Evolutionary conservation across 2,797 vertebrate species (phyloP).

Genomic region (Hybognathus amarus): DNA sequence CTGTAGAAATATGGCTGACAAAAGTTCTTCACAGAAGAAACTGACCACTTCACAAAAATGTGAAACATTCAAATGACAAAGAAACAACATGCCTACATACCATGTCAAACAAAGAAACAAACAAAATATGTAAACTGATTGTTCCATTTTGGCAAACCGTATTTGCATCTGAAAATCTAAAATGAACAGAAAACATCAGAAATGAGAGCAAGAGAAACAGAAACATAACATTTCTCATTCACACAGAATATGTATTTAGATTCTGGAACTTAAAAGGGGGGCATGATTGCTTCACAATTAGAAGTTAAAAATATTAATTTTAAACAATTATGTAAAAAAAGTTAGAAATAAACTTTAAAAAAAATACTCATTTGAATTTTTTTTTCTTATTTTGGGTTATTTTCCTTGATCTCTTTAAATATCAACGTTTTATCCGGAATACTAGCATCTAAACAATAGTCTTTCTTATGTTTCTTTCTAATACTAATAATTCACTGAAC

Average conservation of each 20-base stretch:
- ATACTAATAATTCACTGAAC: neutral
- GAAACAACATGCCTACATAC: slow-evolving; percentile 41
- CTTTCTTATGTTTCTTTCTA: neutral
- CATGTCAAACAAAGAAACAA: slow-evolving; percentile 38
- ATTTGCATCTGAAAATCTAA: neutral
- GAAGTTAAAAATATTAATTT: neutral
- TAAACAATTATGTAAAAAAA: neutral
- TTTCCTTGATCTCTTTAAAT: neutral
- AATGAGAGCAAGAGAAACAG: neutral
- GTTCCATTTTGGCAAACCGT: slow-evolving; percentile 42
- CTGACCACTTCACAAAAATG: slow-evolving; percentile 81
- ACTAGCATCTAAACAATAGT: neutral
- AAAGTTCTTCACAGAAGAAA: slow-evolving; percentile 84
- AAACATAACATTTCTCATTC: neutral
- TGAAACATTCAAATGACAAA: slow-evolving; percentile 68
- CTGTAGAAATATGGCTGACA: slow-evolving; percentile 73
- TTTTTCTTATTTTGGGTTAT: neutral
- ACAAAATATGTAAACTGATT: slow-evolving; percentile 57
- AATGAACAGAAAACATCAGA: neutral
- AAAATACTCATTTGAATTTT: neutral
- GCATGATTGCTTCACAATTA: neutral
- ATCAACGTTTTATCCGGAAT: neutral
- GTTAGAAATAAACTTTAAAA: neutral
- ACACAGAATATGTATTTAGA: neutral
- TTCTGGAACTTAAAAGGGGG: neutral